Base-by-base conservation (phyloP, 2,888 invertebrate species). In the Orthonevra nobilis region DNA sequence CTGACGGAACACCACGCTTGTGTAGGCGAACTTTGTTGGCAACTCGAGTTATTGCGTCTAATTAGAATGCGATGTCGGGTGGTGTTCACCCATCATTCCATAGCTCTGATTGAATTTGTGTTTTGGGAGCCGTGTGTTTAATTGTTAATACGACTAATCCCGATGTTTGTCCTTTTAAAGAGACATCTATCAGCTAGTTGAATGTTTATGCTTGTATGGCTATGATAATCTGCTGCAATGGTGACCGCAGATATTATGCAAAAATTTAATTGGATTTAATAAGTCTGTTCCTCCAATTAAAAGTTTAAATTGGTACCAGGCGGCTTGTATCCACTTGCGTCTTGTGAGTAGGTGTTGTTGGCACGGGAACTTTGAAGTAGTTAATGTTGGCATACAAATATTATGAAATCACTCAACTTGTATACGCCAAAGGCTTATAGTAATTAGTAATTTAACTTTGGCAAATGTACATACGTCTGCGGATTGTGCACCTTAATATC, bases 1-100 rank as follows among this genome's bases (percentile, higher is more conserved):
- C 34, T 34, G 32, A 14, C 54, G 40, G 9, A 6, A 12, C 3
- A 61, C 10, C 40, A 12, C 10, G 3, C 5, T 14, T 63, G 23
- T 58, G 38, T 40, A 46, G 77, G 46, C 36, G 28, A 79, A 79
- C 73, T 79, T 79, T 73, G 73, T 73, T 79, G 73, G 56, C 73
- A 79, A 73, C 61, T 79, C 61, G 50, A 79, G 73, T 79, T 73
- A 79, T 66, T 68, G 66, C 56, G 30, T 79, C 73, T 79, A 79
- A 73, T 79, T 79, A 66, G 66, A 73, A 73, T 73, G 42, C 48
- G 66, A 61, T 56, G 46, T 73, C 61, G 50, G 10, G 2, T 10
- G 1, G 5, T 4, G 32, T 32, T 32, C n/a, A 9, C 4, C 10
- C 10, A 10, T 9, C 32, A 10, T 32, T 10, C 19, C 2, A 10